Conservation (phyloP, 2,797 vertebrate species). For the Sebastes jordani region DNA sequence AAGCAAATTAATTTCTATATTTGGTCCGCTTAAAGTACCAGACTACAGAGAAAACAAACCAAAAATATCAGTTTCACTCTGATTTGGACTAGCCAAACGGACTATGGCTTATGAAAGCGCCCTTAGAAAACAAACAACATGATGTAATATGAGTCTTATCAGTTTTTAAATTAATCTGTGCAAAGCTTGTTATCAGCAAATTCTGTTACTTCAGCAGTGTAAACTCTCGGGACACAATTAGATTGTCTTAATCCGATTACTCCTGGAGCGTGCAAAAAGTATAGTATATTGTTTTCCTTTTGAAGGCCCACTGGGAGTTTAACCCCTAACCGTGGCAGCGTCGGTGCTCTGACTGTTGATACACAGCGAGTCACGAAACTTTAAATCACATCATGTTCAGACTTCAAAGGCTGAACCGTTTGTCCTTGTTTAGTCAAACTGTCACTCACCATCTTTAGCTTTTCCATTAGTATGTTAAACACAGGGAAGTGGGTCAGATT, state of each 20-base stretch:
- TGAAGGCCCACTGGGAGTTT: not conserved
- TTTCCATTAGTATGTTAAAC: slow-evolving; percentile 53
- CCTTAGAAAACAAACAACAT: not conserved
- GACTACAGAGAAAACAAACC: rapidly evolving
- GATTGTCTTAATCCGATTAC: slow-evolving; percentile 14
- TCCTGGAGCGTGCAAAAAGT: not conserved
- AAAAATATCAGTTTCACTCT: too few relatives aligned
- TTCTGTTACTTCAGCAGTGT: slow-evolving; percentile 2
- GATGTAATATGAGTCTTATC: not conserved
- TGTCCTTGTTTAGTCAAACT: slow-evolving; percentile 35
- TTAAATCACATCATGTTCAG: slow-evolving; percentile 2
- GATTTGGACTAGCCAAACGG: too few relatives aligned
- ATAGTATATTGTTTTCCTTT: not conserved
- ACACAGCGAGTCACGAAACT: not conserved
- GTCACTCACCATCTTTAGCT: slow-evolving; percentile 17
- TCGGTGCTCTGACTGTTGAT: not conserved
- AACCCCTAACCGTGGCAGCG: not conserved
- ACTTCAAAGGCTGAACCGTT: slow-evolving; percentile 33
- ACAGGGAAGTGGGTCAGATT: slow-evolving; percentile 42
- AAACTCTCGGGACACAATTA: slow-evolving; percentile 12
- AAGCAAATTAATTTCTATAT: rapidly evolving
- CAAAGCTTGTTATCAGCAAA: not conserved
- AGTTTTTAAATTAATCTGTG: not conserved
- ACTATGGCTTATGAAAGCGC: too few relatives aligned
- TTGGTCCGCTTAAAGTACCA: too few relatives aligned